Base-by-base conservation (phyloP, 1,140 invertebrate genomes). In the Sipha flava region DNA sequence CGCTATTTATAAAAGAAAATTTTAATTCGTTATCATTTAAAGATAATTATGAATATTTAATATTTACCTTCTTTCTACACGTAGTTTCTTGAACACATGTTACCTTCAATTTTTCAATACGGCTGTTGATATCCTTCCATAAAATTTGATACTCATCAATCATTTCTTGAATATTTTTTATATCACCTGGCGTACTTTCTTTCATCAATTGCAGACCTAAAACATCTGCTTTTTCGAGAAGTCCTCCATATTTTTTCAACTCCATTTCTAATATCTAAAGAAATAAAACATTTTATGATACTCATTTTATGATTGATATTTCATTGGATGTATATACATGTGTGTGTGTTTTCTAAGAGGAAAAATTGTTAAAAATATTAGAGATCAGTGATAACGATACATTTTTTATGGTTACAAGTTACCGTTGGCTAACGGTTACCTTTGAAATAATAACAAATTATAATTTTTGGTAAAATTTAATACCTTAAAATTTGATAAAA, bases 111-210 rank as follows among this genome's bases (percentile, higher is more conserved):
- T 83, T 85, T 0, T 85, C 84, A 1, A 91, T 87, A 37, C 89
- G 85, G 6, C 85, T 84, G 18, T 88, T 88, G 29, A 92, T 88
- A 47, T 91, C 88, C 45, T 88, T 89, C 88, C 89, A 92, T 1
- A 92, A 82, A 0, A 86, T 82, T 72, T 91, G 90, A 81, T 92
- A 92, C 82, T 92, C 90, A 54, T 92, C 88, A 1, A 92, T 90
- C 82, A 92, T 86, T 62, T 88, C 85, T 81, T 92, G 88, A n/a
- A 91, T 85, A 3, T 85, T 85, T 18, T 85, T 82, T 3, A 89
- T 86, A 47, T 91, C 89, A 4, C 87, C 85, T 3, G 87, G 84
- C 52, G 87, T 86, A 81, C 87, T 87, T 31, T 88, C 87, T 75
- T 87, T 82, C 87, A 91, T 90, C 1, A 91, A 86, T 80, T 88